Evolutionary conservation across 2,797 vertebrate genomes (phyloP).

Genomic region (Mus spretus): DNA sequence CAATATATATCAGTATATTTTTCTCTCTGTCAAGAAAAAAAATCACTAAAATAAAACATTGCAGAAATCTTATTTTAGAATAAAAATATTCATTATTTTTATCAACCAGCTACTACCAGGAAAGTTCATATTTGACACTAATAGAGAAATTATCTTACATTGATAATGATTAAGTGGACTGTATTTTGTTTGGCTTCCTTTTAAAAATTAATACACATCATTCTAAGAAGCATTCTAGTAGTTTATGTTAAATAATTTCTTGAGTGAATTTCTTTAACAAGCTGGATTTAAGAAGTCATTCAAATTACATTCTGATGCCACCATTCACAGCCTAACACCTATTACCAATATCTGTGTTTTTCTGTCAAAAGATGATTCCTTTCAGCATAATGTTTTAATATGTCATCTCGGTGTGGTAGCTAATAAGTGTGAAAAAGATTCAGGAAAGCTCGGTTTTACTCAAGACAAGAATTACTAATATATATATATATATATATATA

Average conservation of each 20-base stretch:
- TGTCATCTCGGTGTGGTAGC: slow-evolving; percentile 65
- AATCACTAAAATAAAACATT: slow-evolving; percentile 2
- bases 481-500: slow-evolving; percentile 65
- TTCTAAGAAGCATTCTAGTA: slow-evolving; percentile 78
- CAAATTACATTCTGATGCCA: slow-evolving; percentile 74
- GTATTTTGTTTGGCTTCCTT: slow-evolving; percentile 72
- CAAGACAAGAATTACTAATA: slow-evolving; percentile 77
- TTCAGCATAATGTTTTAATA: slow-evolving; percentile 85
- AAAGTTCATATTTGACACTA: slow-evolving; percentile 74
- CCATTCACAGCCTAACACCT: slow-evolving; percentile 35
- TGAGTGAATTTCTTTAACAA: slow-evolving; percentile 81
- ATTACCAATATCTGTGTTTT: slow-evolving; percentile 40
- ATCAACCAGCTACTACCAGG: not conserved
- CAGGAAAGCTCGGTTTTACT: slow-evolving; percentile 67
- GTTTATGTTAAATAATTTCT: slow-evolving; percentile 80
- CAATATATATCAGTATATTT: slow-evolving; percentile 39
- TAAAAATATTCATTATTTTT: slow-evolving; percentile 42
- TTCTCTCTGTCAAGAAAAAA: slow-evolving; percentile 30
- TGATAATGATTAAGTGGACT: slow-evolving; percentile 82
- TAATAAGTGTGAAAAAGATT: slow-evolving; percentile 82
- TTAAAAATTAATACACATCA: slow-evolving; percentile 74
- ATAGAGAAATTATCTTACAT: slow-evolving; percentile 79
- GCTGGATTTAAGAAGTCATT: slow-evolving; percentile 77
- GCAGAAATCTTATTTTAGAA: slow-evolving; percentile 25
- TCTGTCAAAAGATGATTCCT: slow-evolving; percentile 78